Base-by-base conservation (phyloP, 2,888 invertebrate species). In the Dendrolimus pini region DNA sequence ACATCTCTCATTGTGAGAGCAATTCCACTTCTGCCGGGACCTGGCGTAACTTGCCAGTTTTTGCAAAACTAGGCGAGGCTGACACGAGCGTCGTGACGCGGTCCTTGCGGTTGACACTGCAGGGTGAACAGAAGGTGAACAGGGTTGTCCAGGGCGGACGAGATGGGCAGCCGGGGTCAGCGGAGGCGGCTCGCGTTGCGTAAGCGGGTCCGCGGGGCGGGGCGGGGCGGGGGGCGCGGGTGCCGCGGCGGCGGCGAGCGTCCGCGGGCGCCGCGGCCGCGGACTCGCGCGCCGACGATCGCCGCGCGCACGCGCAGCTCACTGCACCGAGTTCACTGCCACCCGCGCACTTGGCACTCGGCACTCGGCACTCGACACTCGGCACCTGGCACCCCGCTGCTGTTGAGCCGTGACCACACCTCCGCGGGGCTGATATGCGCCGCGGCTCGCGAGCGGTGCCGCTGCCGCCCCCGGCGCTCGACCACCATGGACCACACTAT, bases 261-360 rank as follows among this genome's bases (percentile, higher is more conserved):
- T 60, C 42, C 59, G 65, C 59, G 59, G 62, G 63, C 56, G 65
- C 63, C 59, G 62, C 66, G 58, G 56, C 58, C 58, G 67, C 63
- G 69, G 72, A 75, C 75, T 75, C 75, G 75, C 77, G 77, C 78
- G 78, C 75, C 65, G 68, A 63, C 80, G 70, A 65, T 68, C 68
- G 77, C 69, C 65, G 76, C 75, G 77, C 77, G 63, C 65, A 60
- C 61, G 60, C 64, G 63, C 60, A 58, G 55, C 60, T 30, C 10
- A 42, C 41, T 41, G 56, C 41, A 7, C 41, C 42, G 2, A 30
- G 30, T 9, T 12, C 12, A 47, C 9, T 12, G 12, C 47, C 47
- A 47, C 47, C 7, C 47, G 9, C 47, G 9, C 47, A 9, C 47
- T 47, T 47, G 9, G 9, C 12, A 30, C 30, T 6, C 47, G 47